Percentiles rank a stretch among this genome's conserved stretches.
Evolutionary conservation across 2,113 vertebrate genomes (phyloP).

Genomic region (Ellobius talpinus): DNA sequence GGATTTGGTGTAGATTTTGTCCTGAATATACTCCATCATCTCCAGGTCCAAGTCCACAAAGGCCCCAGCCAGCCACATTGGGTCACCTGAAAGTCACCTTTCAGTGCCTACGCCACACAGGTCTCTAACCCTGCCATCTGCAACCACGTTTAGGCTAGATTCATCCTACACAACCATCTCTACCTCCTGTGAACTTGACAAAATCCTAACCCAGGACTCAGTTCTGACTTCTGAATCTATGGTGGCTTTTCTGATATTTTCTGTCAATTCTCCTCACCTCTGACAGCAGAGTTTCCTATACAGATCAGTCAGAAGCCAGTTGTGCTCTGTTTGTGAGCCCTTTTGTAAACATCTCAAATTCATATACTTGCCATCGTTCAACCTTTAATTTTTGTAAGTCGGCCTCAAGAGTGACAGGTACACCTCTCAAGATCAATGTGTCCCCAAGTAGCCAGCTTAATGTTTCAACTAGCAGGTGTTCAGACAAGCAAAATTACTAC

Average conservation of each 20-base stretch:
- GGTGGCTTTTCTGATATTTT: background rate
- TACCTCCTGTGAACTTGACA: background rate
- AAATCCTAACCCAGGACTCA: background rate
- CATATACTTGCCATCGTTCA: background rate
- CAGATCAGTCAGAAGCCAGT: background rate
- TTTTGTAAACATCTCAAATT: conserved; percentile 2
- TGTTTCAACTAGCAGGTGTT: background rate
- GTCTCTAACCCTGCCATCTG: background rate
- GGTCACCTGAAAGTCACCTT: background rate
- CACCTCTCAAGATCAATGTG: background rate
- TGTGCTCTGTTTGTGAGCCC: background rate
- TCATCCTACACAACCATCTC: background rate
- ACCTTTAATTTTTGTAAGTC: conserved; percentile 24
- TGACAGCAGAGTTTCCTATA: background rate
- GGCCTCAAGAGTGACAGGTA: background rate
- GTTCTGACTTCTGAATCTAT: background rate
- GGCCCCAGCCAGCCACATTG: background rate
- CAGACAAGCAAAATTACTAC: background rate
- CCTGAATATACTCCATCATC: background rate
- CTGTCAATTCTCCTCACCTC: conserved; percentile 10
- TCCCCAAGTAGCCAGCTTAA: background rate
- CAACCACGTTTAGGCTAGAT: background rate
- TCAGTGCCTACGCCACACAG: background rate
- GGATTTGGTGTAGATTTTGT: conserved; percentile 29
- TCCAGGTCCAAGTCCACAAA: background rate